phyloP scores from a whole-genome alignment of 2,797 vertebrate species.

The Halcyon smyrnensis region DNA sequence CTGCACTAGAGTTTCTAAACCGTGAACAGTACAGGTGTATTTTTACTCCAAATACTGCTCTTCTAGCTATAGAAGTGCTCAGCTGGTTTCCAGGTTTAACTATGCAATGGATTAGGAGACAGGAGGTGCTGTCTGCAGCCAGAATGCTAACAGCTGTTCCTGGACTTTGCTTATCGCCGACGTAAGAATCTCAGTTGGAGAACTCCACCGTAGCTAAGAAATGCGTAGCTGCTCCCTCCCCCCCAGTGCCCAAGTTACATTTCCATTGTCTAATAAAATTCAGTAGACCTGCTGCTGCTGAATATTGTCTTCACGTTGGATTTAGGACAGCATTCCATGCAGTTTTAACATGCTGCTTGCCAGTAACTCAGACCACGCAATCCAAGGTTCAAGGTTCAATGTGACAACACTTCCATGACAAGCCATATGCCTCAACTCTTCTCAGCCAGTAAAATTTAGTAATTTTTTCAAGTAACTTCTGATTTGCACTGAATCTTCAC shows the following conservation, averaged over 20 bases:
- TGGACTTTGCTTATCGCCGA: background rate
- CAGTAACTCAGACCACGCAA: background rate
- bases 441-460: background rate
- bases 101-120: background rate
- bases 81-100: background rate
- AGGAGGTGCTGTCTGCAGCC: background rate
- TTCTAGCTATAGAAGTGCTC: background rate
- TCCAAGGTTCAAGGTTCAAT: background rate
- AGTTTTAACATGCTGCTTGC: background rate
- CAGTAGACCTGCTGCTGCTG: background rate
- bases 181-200: background rate
- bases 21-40: accelerated
- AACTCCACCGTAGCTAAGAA: background rate
- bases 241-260: accelerated
- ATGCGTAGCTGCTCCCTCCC: background rate
- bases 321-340: background rate
- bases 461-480: background rate
- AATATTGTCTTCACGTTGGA: background rate
- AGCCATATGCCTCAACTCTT: background rate
- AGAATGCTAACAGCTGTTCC: background rate
- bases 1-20: background rate
- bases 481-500: background rate
- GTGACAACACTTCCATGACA: background rate
- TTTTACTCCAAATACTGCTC: background rate
- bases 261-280: background rate